phyloP scores from a whole-genome alignment of 2,888 invertebrate genomes.

The Drosophila limbata region DNA sequence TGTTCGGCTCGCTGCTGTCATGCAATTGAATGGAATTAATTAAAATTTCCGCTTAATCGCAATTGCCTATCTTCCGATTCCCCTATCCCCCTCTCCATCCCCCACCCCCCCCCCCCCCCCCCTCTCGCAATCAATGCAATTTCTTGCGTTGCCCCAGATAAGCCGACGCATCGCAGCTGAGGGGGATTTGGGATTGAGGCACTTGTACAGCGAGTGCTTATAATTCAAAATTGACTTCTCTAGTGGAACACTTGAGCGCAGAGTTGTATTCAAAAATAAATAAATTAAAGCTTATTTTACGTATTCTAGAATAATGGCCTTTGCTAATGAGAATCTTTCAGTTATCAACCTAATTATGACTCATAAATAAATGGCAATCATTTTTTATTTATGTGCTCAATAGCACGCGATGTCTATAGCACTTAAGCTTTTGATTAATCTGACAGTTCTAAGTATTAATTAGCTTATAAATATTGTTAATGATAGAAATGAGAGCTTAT shows the following conservation, averaged over 20 bases:
- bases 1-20: constrained; percentile 51
- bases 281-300: constrained; percentile 13
- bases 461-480: background rate
- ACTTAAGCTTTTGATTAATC: constrained; percentile 2
- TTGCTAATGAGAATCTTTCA: constrained; percentile 14
- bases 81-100: background rate
- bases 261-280: constrained; percentile 24
- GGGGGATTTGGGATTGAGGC: constrained; percentile 1
- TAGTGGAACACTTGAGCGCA: constrained; percentile 53
- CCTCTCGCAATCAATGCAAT: constrained; percentile 40
- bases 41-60: constrained; percentile 80
- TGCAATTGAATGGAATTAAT: constrained; percentile 79
- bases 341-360: constrained; percentile 9
- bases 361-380: background rate
- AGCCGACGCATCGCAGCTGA: constrained; percentile 26
- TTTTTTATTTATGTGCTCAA: constrained; percentile 1
- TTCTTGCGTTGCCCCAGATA: constrained; percentile 55
- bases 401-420: background rate
- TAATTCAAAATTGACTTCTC: constrained; percentile 34
- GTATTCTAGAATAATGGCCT: background rate
- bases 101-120: background rate
- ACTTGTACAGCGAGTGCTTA: constrained; percentile 16
- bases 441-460: background rate
- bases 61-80: constrained; percentile 24
- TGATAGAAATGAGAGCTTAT: background rate